Percentiles rank a stretch among this genome's conserved stretches.
These are phyloP conservation scores for Huso huso DNA, from an alignment of 2,797 vertebrate species.

Conservation along the genomic window DNA sequence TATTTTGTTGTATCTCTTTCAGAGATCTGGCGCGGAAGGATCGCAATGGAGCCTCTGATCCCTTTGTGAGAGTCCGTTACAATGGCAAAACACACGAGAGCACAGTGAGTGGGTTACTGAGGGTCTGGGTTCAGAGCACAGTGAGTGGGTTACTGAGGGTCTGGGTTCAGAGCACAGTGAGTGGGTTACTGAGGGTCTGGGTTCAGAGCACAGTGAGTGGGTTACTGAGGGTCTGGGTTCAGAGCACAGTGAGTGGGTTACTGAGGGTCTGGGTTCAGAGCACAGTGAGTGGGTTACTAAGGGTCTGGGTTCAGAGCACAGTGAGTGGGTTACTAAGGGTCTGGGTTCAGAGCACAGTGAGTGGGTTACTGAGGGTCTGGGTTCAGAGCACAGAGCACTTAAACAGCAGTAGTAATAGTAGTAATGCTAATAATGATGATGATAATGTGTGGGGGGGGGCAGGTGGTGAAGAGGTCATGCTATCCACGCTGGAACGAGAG, in stretches of 20 bases:
- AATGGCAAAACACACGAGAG: slow-evolving; percentile 63
- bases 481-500: slow-evolving; percentile 72
- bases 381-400: no score
- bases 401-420: background rate
- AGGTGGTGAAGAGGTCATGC: slow-evolving; percentile 73
- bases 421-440: background rate
- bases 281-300: no score
- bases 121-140: background rate
- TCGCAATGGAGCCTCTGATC: slow-evolving; percentile 68
- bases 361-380: no score
- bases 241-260: no score
- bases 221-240: no score
- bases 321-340: no score
- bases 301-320: no score
- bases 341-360: no score
- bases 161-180: background rate
- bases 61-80: slow-evolving; percentile 66
- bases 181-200: background rate
- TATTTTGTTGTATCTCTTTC: background rate
- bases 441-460: slow-evolving; percentile 4
- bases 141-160: no score
- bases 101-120: slow-evolving; percentile 44
- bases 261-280: no score
- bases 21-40: slow-evolving; percentile 73
- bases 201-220: no score